Conservation (phyloP, 2,113 vertebrate genomes). For the Rynchops niger region DNA sequence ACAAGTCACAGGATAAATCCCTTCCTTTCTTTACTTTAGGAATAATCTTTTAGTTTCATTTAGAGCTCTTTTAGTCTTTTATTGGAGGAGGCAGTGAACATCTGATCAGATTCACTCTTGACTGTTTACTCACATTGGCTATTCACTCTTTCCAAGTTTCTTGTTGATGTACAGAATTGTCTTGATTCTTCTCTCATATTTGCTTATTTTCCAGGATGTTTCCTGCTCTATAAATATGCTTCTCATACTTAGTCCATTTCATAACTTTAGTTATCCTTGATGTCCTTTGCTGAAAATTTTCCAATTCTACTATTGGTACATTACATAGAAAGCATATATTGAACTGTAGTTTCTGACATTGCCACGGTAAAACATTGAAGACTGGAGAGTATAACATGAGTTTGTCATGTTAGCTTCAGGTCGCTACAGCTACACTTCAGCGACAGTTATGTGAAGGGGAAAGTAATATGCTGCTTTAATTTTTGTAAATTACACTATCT, state of each 20-base stretch:
- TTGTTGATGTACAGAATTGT: not conserved
- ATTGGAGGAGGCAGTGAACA: not conserved
- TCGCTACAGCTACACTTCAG: too few relatives aligned
- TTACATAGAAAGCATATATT: not conserved
- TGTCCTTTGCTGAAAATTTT: not conserved
- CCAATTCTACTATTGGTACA: not conserved
- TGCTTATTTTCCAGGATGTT: not conserved
- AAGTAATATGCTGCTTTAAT: constrained; percentile 56
- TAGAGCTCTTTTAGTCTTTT: not conserved
- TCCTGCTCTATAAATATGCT: not conserved
- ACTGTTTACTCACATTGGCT: not conserved
- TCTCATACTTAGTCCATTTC: not conserved
- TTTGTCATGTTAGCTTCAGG: not conserved
- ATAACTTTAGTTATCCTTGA: not conserved
- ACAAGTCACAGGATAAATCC: not conserved
- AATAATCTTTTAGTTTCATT: not conserved
- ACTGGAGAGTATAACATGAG: not conserved
- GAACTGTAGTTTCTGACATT: not conserved
- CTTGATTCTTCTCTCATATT: not conserved
- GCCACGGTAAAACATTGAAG: not conserved
- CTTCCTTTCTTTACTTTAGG: not conserved
- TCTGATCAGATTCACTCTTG: not conserved
- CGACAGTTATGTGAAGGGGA: not conserved
- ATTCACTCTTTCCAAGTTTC: not conserved
- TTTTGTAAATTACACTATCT: constrained; percentile 65